phyloP scores from a whole-genome alignment of 2,888 invertebrate genomes.

The Machimus rusticus region DNA sequence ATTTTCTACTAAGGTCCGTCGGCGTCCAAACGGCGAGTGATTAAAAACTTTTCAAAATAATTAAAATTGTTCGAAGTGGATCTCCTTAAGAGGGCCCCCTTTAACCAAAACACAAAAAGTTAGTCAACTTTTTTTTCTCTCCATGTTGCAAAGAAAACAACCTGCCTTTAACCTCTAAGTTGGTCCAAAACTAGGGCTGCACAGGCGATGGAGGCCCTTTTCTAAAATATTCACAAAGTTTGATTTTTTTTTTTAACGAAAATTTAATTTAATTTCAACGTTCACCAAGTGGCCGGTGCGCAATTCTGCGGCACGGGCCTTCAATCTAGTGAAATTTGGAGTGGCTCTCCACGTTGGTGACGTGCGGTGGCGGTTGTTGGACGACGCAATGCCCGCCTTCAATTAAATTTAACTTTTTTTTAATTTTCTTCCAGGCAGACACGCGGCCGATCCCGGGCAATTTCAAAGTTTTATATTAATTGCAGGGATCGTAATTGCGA shows the following conservation, averaged over 20 bases:
- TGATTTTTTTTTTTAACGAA: neutral
- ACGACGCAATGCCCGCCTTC: neutral
- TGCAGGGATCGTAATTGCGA: neutral
- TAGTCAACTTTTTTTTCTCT: neutral
- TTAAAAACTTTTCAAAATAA: neutral
- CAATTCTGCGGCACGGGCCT: neutral
- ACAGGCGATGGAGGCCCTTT: neutral
- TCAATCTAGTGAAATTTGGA: neutral
- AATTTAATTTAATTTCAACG: neutral
- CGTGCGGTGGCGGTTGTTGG: neutral
- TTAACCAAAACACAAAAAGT: neutral
- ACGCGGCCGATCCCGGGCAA: neutral
- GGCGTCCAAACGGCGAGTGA: neutral
- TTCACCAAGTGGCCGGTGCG: neutral
- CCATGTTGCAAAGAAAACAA: neutral
- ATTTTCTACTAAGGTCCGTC: neutral
- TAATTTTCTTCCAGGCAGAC: neutral
- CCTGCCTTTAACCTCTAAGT: neutral
- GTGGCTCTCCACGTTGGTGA: neutral
- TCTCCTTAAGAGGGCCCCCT: neutral
- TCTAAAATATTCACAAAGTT: neutral
- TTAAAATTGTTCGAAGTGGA: neutral
- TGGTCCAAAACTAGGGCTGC: neutral
- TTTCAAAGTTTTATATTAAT: neutral
- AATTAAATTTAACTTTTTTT: neutral